A percentile compares a stretch with the other conserved stretches of the same genome.
phyloP scores from a whole-genome alignment of 2,797 vertebrate species.

The Lemur catta region DNA sequence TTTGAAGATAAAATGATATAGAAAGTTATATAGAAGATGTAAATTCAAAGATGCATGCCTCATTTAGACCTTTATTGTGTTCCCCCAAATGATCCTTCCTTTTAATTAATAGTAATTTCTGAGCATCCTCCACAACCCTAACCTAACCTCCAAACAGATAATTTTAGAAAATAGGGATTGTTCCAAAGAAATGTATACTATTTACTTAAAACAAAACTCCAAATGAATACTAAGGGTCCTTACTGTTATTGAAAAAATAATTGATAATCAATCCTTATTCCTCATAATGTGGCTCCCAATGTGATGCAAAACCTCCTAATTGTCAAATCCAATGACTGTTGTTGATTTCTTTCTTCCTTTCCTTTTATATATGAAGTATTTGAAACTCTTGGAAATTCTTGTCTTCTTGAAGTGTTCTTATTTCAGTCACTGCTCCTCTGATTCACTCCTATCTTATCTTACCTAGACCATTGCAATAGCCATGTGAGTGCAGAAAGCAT shows the following conservation, averaged over 20 bases:
- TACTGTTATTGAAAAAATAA: not conserved
- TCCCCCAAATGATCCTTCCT: not conserved
- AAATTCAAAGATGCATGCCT: not conserved
- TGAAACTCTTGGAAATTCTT: not conserved
- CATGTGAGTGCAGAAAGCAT: not conserved
- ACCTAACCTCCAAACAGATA: not conserved
- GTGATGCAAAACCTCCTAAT: not conserved
- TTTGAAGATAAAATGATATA: not conserved
- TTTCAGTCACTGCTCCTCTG: not conserved
- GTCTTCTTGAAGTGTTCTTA: not conserved
- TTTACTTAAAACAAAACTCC: not conserved
- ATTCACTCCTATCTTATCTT: not conserved
- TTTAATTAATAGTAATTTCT: not conserved
- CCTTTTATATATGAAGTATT: constrained; percentile 5
- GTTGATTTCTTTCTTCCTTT: not conserved
- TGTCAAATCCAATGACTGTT: not conserved
- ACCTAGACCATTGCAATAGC: not conserved
- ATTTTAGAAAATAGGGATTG: not conserved
- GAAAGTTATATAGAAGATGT: not conserved
- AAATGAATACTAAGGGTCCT: not conserved
- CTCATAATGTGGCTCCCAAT: not conserved
- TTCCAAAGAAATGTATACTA: constrained; percentile 5
- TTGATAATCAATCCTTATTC: not conserved
- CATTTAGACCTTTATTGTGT: not conserved
- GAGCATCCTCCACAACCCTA: not conserved